Base-by-base conservation (phyloP, 2,113 vertebrate genomes). In the Eudorcas thomsonii region DNA sequence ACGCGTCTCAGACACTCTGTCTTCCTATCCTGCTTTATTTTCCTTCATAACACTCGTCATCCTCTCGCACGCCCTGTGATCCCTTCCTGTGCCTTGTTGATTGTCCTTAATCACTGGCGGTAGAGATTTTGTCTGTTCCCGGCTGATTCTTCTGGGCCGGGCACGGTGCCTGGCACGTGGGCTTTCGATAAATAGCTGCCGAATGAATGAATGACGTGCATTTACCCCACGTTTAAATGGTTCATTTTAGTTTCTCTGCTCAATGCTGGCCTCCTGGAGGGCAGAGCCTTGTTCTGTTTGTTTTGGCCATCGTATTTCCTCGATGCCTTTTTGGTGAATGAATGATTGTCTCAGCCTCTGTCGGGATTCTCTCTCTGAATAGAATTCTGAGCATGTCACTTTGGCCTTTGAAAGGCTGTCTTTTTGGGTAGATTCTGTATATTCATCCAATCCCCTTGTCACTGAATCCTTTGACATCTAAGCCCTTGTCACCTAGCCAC, bases 41-140 rank as follows among this genome's bases (percentile, higher is more conserved):
- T 57, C 33, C 54, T 33, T 54, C 14, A 0, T 15, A 4, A 33
- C 45, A 21, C 14, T 83, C 2, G 0, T 5, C 43, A 6, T 33
- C 48, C 7, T 55, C 60, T 55, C 17, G 10, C 6, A 43, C 0
- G 1, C 23, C 1, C 0, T 26, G 0, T 0, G 0, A 7, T 30
- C 13, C 28, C 48, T 19, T 60, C 8, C 1, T 17, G 15, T 50
- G 78, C 33, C 67, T 16, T 36, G 62, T 77, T 9, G 13, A 2
- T 78, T 13, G 25, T 77, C 57, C 60, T 55, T 67, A 14, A 1
- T 85, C 33, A 19, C 14, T 14, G 60, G 54, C 5, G 3, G 45
- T 36, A 25, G 64, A 64, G 55, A 57, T 21, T 67, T 59, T 88
- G 50, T 87, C 33, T 28, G 50, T 48, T 77, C 33, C 6, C 16